Evolutionary conservation across 2,113 vertebrate genomes (phyloP), one percentile per base, ranked within the genome.

Genomic region (Hiodon alosoides): DNA sequence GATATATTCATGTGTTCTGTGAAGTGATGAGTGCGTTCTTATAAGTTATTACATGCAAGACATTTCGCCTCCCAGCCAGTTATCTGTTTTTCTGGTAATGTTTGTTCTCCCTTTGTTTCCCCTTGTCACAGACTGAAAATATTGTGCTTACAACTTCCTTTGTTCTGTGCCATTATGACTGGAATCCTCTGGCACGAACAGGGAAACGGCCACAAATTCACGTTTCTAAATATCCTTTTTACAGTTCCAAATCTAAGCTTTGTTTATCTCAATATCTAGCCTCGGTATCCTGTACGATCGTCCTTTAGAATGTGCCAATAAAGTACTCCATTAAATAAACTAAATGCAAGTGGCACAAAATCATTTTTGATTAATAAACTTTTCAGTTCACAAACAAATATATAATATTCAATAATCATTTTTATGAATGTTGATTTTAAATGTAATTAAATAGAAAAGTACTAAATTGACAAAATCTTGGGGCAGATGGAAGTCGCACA

Each of bases 51-150:
- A 7, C 48, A 84, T 84, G 79, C 73, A 81, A 52, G 59, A 58
- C 2, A 61, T 78, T 78, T 83, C 84, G 81, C 79, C 81, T 66
- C 64, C 61, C 9, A 79, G 81, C 81, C 80, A 80, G 89, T 86
- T 86, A 90, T 89, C 89, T 90, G 88, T 89, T 90, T 89, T 90
- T 79, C 87, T 88, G 83, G 83, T 83, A 80, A 76, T 61, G 69
- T 83, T 83, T 73, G 51, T 48, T 72, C 76, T n/a, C 85, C 81
- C 73, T 79, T 76, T 67, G 69, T 76, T 90, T 89, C 87, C 86
- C 77, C 64, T 84, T 83, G 85, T 84, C 83, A 83, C 81, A 85
- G 81, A 87, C 82, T 77, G 79, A 75, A 74, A 81, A 82, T 79
- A 83, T 82, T 87, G 77, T 67, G 14, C 78, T 66, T 74, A 31